Conservation (phyloP, 2,113 vertebrate genomes). For the Silurus asotus region DNA sequence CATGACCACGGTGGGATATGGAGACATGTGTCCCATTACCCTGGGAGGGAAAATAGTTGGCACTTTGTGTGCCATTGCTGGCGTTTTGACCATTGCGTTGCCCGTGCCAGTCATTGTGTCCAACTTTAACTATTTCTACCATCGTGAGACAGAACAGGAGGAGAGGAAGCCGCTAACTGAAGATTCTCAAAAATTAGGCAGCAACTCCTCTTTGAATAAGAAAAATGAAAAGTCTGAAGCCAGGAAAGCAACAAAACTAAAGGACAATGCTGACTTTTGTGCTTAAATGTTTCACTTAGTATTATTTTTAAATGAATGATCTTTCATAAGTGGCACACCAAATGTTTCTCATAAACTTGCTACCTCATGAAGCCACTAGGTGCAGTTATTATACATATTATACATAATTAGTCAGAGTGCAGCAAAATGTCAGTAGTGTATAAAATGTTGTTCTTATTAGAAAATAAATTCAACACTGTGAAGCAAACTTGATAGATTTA, state of each 20-base stretch:
- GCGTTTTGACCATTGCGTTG: slow-evolving; percentile 92
- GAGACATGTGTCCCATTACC: slow-evolving; percentile 94
- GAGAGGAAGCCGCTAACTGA: slow-evolving; percentile 79
- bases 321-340: neutral
- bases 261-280: too few relatives aligned
- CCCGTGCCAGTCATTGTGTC: slow-evolving; percentile 98
- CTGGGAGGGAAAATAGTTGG: slow-evolving; percentile 92
- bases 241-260: slow-evolving; percentile 62
- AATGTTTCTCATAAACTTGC: slow-evolving; percentile 9
- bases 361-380: slow-evolving; percentile 3
- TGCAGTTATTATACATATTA: slow-evolving; percentile 6
- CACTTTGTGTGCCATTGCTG: slow-evolving; percentile 92
- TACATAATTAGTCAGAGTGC: neutral
- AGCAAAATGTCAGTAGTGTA: neutral
- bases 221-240: slow-evolving; percentile 75
- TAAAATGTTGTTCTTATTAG: neutral
- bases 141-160: slow-evolving; percentile 90
- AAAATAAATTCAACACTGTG: neutral
- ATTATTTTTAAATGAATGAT: neutral
- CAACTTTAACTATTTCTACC: slow-evolving; percentile 99
- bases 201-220: slow-evolving; percentile 82
- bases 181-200: slow-evolving; percentile 72
- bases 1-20: slow-evolving; percentile 98
- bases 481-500: slow-evolving; percentile 1
- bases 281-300: neutral